Evolutionary conservation across 2,113 vertebrate genomes (phyloP), one percentile per base, ranked within the genome.

Genomic region (Malurus cyaneus): DNA sequence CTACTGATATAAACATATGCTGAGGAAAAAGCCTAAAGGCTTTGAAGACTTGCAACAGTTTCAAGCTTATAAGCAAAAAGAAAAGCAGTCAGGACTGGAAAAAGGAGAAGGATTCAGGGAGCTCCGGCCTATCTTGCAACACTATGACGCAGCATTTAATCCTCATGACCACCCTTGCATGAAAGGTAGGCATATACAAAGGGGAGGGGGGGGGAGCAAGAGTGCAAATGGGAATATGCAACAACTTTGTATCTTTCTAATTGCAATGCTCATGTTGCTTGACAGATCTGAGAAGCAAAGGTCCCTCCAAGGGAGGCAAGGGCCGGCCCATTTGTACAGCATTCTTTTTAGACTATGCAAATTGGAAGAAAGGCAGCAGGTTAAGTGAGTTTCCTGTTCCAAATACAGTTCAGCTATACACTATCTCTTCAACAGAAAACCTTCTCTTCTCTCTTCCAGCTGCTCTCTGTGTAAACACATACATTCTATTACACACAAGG

Each of bases 11-110:
- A 95, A 95, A 80, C 61, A 91, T 62, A 83, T 54, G 69, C 57
- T 88, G 32, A 96, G 29, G 72, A 54, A 87, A 96, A 93, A 91
- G 31, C 50, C 61, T 80, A 80, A 85, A 93, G 74, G 28, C 70
- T 95, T 88, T 7, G 4, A 85, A 92, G 25, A 95, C 65, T 56
- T 80, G 29, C 41, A 60, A 28, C 21, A 80, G 20, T 89, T 84
- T 91, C 36, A 90, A 83, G 70, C 36, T 67, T 69, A 88, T 1
- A 11, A 10, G 31, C 26, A 57, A 71, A 95, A 73, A 44, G 32
- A 90, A 93, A 89, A 82, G 77, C 21, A 5, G 73, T 7, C 49
- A 50, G 26, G 56, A 73, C 82, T 70, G 65, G 34, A 70, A 95
- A 73, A 82, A 76, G 59, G 20, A 83, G 53, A 9, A 85, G 18